Percentiles rank a stretch among this genome's conserved stretches.
phyloP scores from a whole-genome alignment of 2,113 vertebrate species.

The Actenoides lindsayi region DNA sequence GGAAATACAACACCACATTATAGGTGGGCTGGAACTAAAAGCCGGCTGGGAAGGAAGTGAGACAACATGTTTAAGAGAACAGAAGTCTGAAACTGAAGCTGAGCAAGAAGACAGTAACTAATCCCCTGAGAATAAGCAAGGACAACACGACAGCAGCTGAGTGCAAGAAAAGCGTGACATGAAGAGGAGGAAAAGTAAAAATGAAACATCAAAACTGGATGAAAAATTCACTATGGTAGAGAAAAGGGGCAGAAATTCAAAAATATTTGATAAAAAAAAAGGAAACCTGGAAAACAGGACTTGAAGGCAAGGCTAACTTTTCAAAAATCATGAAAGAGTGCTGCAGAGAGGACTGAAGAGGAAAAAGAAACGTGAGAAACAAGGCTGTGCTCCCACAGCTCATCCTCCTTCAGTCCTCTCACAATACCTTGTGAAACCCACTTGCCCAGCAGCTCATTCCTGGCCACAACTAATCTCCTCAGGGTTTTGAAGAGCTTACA shows the following conservation, averaged over 20 bases:
- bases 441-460: background rate
- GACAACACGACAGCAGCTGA: background rate
- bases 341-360: background rate
- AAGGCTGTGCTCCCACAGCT: background rate
- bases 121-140: background rate
- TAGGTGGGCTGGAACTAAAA: background rate
- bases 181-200: background rate
- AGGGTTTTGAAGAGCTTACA: background rate
- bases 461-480: background rate
- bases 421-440: background rate
- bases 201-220: background rate
- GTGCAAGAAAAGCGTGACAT: background rate
- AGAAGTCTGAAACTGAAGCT: background rate
- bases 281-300: background rate
- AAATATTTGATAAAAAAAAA: background rate
- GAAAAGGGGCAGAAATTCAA: background rate
- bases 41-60: background rate
- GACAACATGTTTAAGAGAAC: background rate
- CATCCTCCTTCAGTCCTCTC: background rate
- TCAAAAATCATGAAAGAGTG: background rate
- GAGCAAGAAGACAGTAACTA: background rate
- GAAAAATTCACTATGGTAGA: background rate
- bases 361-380: background rate
- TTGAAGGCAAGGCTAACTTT: background rate
- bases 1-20: background rate